Base-by-base conservation (phyloP, 2,113 vertebrate species). In the Rostratula benghalensis region DNA sequence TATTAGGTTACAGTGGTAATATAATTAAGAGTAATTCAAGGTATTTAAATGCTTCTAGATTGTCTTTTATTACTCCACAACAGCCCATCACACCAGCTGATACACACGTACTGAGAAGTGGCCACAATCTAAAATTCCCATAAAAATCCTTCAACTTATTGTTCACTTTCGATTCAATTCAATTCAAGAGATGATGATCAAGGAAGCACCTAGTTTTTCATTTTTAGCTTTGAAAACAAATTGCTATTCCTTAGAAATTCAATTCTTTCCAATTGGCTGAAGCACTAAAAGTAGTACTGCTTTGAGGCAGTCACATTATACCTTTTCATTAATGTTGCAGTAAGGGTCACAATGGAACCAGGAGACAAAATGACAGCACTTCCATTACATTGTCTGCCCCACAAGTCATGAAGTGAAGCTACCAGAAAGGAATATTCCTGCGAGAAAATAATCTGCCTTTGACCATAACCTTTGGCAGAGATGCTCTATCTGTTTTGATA, bases 291-390 rank as follows among this genome's bases (percentile, higher is more conserved):
- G 53, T 9, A 39, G 51, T 74, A 16, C 54, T 51, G 78, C 88
- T 88, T 17, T 9, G 10, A 67, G 83, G 31, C 70, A 69, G 65
- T 76, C 83, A 91, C 50, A 65, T 87, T 91, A 93, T 43, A 84
- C 83, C 65, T 89, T 90, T 51, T 90, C 94, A 97, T 95, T 90
- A 97, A 94, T 93, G 80, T 81, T 95, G 92, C 94, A 95, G 73
- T 33, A 84, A 82, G 5, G 5, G 53, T 65, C 77, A 95, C 90
- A 94, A 93, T 15, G 92, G 83, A 94, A 89, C 19, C 69, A 46
- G 35, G 45, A 64, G 43, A 65, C 76, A 74, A 68, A 94, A 92
- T 2, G 1, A n/a, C 79, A 93, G 69, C 75, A 82, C 65, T 93
- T 33, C 23, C 1, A 5, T 93, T 81, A 89, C 88, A 53, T 4